phyloP scores from a whole-genome alignment of 2,797 vertebrate species.

The Neosalanx taihuensis region DNA sequence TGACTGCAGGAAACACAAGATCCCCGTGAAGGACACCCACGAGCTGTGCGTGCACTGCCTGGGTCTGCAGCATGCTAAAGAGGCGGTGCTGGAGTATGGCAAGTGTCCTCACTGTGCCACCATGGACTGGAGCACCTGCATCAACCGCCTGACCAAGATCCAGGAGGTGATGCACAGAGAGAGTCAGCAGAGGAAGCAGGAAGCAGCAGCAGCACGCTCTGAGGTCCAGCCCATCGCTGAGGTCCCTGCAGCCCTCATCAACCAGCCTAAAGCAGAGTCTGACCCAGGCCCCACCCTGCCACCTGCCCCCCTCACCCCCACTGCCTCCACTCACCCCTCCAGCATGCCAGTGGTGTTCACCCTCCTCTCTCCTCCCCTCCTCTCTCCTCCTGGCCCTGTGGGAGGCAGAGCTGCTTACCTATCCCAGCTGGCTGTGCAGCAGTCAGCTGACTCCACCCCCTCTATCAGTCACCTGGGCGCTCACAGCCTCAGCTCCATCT shows the following conservation, averaged over 20 bases:
- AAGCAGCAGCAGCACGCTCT: slow-evolving; percentile 38
- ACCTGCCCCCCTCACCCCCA: background rate
- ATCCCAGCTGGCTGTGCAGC: slow-evolving; percentile 36
- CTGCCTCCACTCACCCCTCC: slow-evolving; percentile 31
- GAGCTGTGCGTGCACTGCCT: slow-evolving; percentile 51
- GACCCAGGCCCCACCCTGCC: slow-evolving; percentile 12
- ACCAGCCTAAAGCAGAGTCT: slow-evolving; percentile 19
- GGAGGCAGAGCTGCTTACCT: slow-evolving; percentile 24
- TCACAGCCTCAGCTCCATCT: slow-evolving; percentile 13
- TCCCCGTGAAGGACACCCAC: slow-evolving; percentile 52
- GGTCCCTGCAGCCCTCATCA: slow-evolving; percentile 23
- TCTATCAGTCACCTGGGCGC: slow-evolving; percentile 16
- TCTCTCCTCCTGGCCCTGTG: slow-evolving; percentile 16
- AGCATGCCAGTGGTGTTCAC: slow-evolving; percentile 49
- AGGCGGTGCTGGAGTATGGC: slow-evolving; percentile 50
- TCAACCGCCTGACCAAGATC: slow-evolving; percentile 54
- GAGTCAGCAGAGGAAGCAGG: slow-evolving; percentile 42
- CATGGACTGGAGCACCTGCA: slow-evolving; percentile 56
- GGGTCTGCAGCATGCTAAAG: slow-evolving; percentile 55
- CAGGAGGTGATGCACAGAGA: slow-evolving; percentile 50
- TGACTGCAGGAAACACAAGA: slow-evolving; percentile 52
- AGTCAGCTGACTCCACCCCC: slow-evolving; percentile 24
- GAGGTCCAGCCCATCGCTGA: slow-evolving; percentile 29
- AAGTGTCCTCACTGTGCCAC: slow-evolving; percentile 55
- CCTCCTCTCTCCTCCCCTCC: slow-evolving; percentile 47